Evolutionary conservation across 1,140 invertebrate genomes (phyloP).

Genomic region (Philaenus spumarius): DNA sequence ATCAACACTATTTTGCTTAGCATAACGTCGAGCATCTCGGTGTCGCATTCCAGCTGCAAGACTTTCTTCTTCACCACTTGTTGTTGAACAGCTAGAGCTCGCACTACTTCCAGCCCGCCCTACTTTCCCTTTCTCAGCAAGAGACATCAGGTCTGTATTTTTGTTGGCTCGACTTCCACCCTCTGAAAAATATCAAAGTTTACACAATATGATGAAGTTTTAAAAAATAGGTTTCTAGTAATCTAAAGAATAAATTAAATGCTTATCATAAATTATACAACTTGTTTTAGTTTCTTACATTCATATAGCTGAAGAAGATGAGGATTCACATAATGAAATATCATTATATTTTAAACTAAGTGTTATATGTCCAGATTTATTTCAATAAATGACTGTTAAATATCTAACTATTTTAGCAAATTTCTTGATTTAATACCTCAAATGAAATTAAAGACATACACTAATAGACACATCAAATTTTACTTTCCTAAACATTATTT

Average conservation of each 20-base stretch:
- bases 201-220: slow-evolving; percentile 22
- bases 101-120: slow-evolving; percentile 29
- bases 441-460: too few species aligned
- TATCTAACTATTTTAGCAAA: too few species aligned
- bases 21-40: slow-evolving; percentile 22
- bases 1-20: slow-evolving; percentile 9
- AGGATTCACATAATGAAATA: too few species aligned
- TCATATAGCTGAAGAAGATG: too few species aligned
- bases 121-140: slow-evolving; percentile 49
- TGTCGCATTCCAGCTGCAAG: slow-evolving; percentile 25
- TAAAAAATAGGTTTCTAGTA: slow-evolving; percentile 30
- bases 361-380: too few species aligned
- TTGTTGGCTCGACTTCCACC: neutral
- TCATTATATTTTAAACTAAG: too few species aligned
- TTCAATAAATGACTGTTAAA: too few species aligned
- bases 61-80: slow-evolving; percentile 36
- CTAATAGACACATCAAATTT: too few species aligned
- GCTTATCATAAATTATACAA: neutral
- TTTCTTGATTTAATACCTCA: too few species aligned
- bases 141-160: slow-evolving; percentile 46
- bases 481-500: too few species aligned
- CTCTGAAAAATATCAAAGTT: slow-evolving; percentile 2
- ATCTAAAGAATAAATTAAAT: neutral
- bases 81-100: slow-evolving; percentile 36
- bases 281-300: too few species aligned